Base-by-base conservation (phyloP, 1,140 invertebrate species). In the Idris sp. region DNA sequence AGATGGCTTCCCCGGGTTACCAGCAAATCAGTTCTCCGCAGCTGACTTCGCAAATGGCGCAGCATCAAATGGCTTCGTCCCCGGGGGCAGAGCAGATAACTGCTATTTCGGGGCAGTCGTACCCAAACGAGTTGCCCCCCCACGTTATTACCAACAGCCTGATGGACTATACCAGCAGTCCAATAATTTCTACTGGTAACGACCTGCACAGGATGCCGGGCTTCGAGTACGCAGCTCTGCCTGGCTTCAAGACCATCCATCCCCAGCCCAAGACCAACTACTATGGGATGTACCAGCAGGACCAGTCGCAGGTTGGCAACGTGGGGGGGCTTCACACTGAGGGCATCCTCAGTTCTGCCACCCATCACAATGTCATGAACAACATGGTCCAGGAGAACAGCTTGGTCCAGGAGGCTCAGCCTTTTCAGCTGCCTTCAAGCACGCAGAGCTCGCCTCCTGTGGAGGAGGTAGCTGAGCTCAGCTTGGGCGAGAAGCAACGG, bases 91-190 rank as follows among this genome's bases (percentile, higher is more conserved):
- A 14, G 0, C 44, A 30, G 88, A 89, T 89, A 79, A n/a, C n/a
- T n/a, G 88, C 87, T 90, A 89, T 80, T 81, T 71, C 88, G 89
- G 88, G 88, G 89, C 91, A 90, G 89, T 89, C 87, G 87, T 92
- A 93, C 92, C 92, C 92, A 93, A 93, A 93, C 92, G 92, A 87
- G 89, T 91, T 90, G 90, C 91, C 92, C 92, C 92, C 92, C 92
- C 92, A 93, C 92, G 92, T 92, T 93, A 92, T 89, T 87, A 82
- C 81, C 86, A 85, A 46, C 85, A 86, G 41, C 82, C 80, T 78
- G 80, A 79, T 84, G 84, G 83, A 83, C 86, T 89, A 88, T 91
- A 90, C 90, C 91, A 92, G 87, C 91, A 91, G 86, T 87, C 89
- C 88, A 83, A 89, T 86, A 90, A 92, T 84, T 92, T 91, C 89